Evolutionary conservation across 30 jellyfish, hydroid and myxozoan genomes (phyloP).

Genomic region (Cassiopea andromeda): DNA sequence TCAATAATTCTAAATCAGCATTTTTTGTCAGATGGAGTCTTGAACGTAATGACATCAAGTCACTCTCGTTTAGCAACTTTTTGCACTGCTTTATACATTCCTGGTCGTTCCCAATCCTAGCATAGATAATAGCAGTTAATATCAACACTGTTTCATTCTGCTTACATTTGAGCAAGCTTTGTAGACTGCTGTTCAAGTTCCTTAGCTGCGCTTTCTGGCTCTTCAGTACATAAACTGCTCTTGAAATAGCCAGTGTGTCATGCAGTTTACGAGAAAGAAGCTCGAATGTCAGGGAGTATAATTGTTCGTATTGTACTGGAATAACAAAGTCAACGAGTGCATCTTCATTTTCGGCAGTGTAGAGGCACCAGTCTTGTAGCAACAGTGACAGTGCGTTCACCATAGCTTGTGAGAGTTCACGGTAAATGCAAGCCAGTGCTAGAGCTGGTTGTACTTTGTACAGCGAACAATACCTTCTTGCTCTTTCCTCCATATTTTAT

Average conservation of each 20-base stretch:
- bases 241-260: constrained; percentile 49
- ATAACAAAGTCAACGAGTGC: constrained; percentile 59
- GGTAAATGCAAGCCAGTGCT: constrained; percentile 51
- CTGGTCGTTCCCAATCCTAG: constrained; percentile 61
- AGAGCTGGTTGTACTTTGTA: constrained; percentile 57
- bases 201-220: constrained; percentile 45
- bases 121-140: constrained; percentile 38
- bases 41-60: constrained; percentile 12
- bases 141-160: constrained; percentile 34
- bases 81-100: constrained; percentile 41
- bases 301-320: constrained; percentile 56
- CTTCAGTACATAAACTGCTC: constrained; percentile 38
- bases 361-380: constrained; percentile 62
- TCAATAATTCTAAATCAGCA: constrained; percentile 46
- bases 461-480: constrained; percentile 68
- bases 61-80: constrained; percentile 2
- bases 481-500: constrained; percentile 60
- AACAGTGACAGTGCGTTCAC: constrained; percentile 37
- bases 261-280: constrained; percentile 47
- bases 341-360: constrained; percentile 58
- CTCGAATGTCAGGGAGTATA: constrained; percentile 51
- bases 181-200: constrained; percentile 20
- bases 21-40: constrained; percentile 35
- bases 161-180: constrained; percentile 27
- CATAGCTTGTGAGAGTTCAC: constrained; percentile 53